Conservation (phyloP, 2,888 invertebrate genomes). For the Campoletis raptor region DNA sequence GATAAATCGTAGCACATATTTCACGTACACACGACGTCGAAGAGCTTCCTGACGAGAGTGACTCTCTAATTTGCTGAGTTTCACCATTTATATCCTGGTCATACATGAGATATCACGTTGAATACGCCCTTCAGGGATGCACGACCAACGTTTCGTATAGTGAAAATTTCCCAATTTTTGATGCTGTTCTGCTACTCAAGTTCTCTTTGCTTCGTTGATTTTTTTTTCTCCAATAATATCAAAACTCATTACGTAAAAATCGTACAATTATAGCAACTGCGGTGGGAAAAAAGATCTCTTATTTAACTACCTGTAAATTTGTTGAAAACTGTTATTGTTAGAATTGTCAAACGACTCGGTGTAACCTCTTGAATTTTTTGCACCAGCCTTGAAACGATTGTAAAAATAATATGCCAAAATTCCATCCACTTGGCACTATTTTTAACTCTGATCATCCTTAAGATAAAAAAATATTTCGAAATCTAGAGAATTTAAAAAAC, state of each 20-base stretch:
- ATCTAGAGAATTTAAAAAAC: neutral
- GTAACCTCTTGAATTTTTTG: too few relatives aligned
- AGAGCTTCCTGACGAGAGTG: slow-evolving; percentile 71
- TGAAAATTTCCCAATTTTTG: slow-evolving; percentile 36
- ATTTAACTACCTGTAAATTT: too few relatives aligned
- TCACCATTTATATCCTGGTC: slow-evolving; percentile 80
- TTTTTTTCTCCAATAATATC: neutral
- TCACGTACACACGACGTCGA: slow-evolving; percentile 38
- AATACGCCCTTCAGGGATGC: slow-evolving; percentile 51
- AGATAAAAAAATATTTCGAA: neutral
- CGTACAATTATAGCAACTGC: too few relatives aligned
- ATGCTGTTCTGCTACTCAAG: slow-evolving; percentile 3
- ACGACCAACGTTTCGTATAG: neutral
- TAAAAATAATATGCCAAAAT: too few relatives aligned
- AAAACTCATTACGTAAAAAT: neutral
- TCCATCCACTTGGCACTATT: too few relatives aligned
- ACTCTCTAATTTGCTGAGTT: slow-evolving; percentile 77
- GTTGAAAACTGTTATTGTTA: too few relatives aligned
- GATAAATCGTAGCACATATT: slow-evolving; percentile 15
- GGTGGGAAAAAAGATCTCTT: too few relatives aligned
- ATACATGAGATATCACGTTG: slow-evolving; percentile 73
- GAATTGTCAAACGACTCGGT: too few relatives aligned
- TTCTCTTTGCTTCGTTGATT: neutral
- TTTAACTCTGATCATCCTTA: too few relatives aligned
- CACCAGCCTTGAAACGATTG: too few relatives aligned